Evolutionary conservation across 2,113 vertebrate species (phyloP), one percentile per base, ranked within the genome.

Genomic region (Charadrius vociferus): DNA sequence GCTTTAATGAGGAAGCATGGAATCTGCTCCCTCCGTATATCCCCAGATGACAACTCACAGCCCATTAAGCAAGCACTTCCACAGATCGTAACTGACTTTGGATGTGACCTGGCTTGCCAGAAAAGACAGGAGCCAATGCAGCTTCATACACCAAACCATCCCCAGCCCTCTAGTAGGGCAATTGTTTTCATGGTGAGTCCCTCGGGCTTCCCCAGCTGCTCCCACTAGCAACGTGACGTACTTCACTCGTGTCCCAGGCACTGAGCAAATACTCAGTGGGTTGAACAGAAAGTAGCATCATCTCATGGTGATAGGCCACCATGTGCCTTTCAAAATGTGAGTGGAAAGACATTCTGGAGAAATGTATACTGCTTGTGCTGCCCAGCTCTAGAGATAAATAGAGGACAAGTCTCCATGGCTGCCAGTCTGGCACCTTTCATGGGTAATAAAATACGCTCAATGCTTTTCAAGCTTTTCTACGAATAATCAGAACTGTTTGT

Each of bases 401-500:
- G 93, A 66, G 83, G 89, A 84, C 83, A 93, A 80, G 74, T 75
- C 93, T 95, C 93, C 71, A 65, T 81, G 78, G 63, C 78, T 90
- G 91, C 91, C 81, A 73, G 79, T 50, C 89, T 94, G 94, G 81
- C 96, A 94, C 74, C 81, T 95, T 95, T 80, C 62, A 47, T 30
- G 70, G 37, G 58, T 79, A 93, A 95, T 86, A 94, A 96, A 96
- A 95, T 73, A 85, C 23, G 6, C 78, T 93, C 73, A 80, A 47
- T 0, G 41, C 71, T 97, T 95, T 93, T 95, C 91, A 97, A 87
- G 91, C 89, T 94, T 95, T 97, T 95, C 89, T 88, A 41, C 91
- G 87, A 96, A 97, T 93, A 93, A 77, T 93, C 89, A 90, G 89
- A 94, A 89, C 81, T 77, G 91, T 96, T 97, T 95, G 95, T 96